Evolutionary conservation across 2,113 vertebrate genomes (phyloP).

Genomic region (Caranx melampygus): DNA sequence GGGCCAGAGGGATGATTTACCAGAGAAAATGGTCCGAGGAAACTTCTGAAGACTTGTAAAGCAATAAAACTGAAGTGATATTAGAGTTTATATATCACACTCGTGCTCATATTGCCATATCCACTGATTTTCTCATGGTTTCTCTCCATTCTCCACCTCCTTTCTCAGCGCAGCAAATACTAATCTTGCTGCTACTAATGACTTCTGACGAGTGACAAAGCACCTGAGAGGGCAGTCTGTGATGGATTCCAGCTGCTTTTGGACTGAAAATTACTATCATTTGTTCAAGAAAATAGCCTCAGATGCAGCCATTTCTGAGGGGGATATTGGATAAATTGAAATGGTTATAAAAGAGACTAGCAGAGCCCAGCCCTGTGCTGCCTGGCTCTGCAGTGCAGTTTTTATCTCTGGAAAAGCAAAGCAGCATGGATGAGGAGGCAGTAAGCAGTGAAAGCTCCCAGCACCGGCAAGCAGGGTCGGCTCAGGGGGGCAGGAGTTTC

Average conservation of each 20-base stretch:
- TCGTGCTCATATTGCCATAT: slow-evolving; percentile 38
- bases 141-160: slow-evolving; percentile 50
- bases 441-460: slow-evolving; percentile 60
- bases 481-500: slow-evolving; percentile 67
- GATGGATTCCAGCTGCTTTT: slow-evolving; percentile 78
- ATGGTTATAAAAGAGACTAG: slow-evolving; percentile 77
- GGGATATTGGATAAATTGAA: slow-evolving; percentile 83
- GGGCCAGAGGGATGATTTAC: slow-evolving; percentile 61
- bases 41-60: slow-evolving; percentile 64
- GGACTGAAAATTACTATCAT: slow-evolving; percentile 84
- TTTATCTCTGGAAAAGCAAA: slow-evolving; percentile 72
- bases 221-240: slow-evolving; percentile 69
- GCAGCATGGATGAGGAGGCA: slow-evolving; percentile 55
- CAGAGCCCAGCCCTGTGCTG: slow-evolving; percentile 37
- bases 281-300: slow-evolving; percentile 84
- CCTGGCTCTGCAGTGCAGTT: slow-evolving; percentile 48
- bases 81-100: slow-evolving; percentile 70
- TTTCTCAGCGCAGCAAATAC: slow-evolving; percentile 68
- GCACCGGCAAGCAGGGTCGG: slow-evolving; percentile 47
- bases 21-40: slow-evolving; percentile 57
- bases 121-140: slow-evolving; percentile 56
- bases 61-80: slow-evolving; percentile 60
- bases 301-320: slow-evolving; percentile 77
- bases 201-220: slow-evolving; percentile 85
- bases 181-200: slow-evolving; percentile 82